phyloP scores from a whole-genome alignment of 2,888 invertebrate species.

The Strigamia transsilvanica region DNA sequence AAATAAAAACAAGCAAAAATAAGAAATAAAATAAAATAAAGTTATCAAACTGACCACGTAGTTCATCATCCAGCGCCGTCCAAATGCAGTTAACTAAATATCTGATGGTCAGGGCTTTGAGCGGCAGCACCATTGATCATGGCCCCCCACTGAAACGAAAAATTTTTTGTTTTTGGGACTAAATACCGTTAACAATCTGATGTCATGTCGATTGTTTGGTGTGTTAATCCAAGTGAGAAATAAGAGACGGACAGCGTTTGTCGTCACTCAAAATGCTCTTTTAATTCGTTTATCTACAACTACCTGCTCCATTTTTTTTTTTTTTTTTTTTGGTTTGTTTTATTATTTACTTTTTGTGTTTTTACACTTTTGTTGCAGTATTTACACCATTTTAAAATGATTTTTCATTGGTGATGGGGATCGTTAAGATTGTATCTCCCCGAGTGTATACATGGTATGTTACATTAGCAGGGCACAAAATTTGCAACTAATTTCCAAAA shows the following conservation, averaged over 20 bases:
- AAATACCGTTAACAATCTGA: no score
- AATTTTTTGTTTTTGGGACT: no score
- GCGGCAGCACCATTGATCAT: background rate
- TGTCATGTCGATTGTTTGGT: background rate
- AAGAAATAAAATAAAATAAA: no score
- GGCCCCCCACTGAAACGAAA: no score
- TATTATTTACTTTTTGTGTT: background rate
- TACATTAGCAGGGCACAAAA: constrained; percentile 36
- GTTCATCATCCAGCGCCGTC: background rate
- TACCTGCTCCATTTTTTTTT: background rate
- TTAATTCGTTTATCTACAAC: constrained; percentile 11
- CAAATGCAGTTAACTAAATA: background rate
- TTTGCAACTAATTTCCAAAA: constrained; percentile 40
- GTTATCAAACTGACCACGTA: background rate
- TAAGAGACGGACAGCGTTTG: background rate
- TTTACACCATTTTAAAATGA: constrained; percentile 32
- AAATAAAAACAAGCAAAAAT: background rate
- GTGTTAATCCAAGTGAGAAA: background rate
- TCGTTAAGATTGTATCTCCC: background rate
- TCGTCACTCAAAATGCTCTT: constrained; percentile 24
- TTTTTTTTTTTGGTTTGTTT: background rate
- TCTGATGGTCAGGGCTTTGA: background rate
- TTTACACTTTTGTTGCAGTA: constrained; percentile 4
- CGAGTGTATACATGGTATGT: constrained; percentile 23
- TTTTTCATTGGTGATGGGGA: background rate